Percentiles rank a stretch among this genome's conserved stretches.
These are phyloP conservation scores for Rallus crepitans DNA, from an alignment of 2,797 vertebrate genomes.

Conservation along the genomic window DNA sequence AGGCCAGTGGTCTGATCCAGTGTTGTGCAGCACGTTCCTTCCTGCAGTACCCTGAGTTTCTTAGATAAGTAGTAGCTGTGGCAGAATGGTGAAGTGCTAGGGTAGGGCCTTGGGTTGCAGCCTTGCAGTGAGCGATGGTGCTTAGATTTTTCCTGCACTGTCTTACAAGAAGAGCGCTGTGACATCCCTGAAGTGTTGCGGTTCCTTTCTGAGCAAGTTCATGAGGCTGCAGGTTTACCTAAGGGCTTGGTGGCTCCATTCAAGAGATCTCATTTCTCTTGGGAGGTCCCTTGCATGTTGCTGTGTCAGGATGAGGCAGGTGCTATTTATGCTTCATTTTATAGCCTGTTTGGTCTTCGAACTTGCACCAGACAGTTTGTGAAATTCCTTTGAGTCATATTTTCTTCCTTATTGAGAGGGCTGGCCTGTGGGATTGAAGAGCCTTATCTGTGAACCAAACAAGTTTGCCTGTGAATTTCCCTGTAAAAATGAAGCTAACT, in stretches of 20 bases:
- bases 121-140: not conserved
- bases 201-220: not conserved
- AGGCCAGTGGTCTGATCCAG: not conserved
- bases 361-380: not conserved
- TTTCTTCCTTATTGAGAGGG: not conserved
- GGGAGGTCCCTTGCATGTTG: not conserved
- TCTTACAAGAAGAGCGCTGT: not conserved
- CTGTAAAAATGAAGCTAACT: not conserved
- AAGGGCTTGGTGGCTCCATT: not conserved
- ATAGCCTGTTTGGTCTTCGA: not conserved
- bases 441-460: not conserved
- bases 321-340: not conserved
- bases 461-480: not conserved
- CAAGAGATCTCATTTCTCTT: not conserved
- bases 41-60: not conserved
- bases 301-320: not conserved
- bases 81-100: not conserved
- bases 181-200: not conserved
- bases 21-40: fast-evolving
- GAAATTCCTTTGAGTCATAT: not conserved
- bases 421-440: not conserved
- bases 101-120: not conserved
- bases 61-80: not conserved
- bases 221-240: not conserved
- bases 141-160: not conserved